Conservation (phyloP, 2,888 invertebrate genomes). For the Diogma glabrata region DNA sequence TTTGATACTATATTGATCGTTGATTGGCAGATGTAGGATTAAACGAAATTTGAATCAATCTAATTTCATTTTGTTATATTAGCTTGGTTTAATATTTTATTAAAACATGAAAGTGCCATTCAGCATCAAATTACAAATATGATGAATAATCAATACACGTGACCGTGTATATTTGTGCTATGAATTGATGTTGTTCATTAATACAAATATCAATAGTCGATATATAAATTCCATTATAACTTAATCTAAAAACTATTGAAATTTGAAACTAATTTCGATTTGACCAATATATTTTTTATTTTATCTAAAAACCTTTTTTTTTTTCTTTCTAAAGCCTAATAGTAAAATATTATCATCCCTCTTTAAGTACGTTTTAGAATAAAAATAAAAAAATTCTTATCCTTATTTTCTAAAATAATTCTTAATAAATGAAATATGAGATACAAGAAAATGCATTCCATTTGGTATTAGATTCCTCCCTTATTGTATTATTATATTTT, state of each 20-base stretch:
- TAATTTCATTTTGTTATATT: not conserved
- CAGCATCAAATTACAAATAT: constrained; percentile 14
- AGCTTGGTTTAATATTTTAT: not conserved
- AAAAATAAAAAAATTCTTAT: not conserved
- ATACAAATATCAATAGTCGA: not conserved
- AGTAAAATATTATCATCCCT: too few relatives aligned
- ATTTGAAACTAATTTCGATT: too few relatives aligned
- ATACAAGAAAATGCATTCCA: constrained; percentile 24
- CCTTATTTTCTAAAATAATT: constrained; percentile 6
- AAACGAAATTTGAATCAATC: not conserved
- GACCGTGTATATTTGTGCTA: constrained; percentile 8
- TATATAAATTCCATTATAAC: too few relatives aligned
- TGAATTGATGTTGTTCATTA: too few relatives aligned
- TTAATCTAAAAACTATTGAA: too few relatives aligned
- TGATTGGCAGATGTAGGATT: constrained; percentile 7
- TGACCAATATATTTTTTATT: too few relatives aligned
- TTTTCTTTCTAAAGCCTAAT: too few relatives aligned
- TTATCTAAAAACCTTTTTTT: too few relatives aligned
- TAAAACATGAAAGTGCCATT: constrained; percentile 10
- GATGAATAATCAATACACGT: constrained; percentile 15
- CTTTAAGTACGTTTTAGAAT: not conserved
- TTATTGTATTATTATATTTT: constrained; percentile 2
- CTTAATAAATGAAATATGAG: constrained; percentile 26
- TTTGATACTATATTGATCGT: constrained; percentile 8
- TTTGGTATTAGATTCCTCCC: constrained; percentile 15